phyloP scores from a whole-genome alignment of 1,140 invertebrate genomes.

The Lepidostoma basale region DNA sequence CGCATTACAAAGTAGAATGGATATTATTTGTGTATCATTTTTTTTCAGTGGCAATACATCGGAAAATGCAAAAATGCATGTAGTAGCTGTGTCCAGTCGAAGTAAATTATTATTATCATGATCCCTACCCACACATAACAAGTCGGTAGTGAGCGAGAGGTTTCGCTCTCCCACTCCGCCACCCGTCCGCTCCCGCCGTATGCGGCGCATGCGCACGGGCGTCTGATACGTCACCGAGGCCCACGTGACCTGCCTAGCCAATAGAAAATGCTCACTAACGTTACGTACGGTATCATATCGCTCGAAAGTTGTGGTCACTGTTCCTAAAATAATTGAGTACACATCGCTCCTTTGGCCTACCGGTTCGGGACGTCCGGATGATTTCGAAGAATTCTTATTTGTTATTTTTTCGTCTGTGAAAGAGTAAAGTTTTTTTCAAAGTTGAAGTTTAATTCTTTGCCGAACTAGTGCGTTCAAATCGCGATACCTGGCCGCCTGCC shows the following conservation, averaged over 20 bases:
- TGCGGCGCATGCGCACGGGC: constrained; percentile 19
- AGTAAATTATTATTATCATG: neutral
- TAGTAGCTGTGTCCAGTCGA: neutral
- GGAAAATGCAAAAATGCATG: too few relatives aligned
- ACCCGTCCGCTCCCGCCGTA: constrained; percentile 4
- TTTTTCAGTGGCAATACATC: too few relatives aligned
- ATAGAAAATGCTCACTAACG: constrained; percentile 12
- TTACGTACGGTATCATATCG: constrained; percentile 38
- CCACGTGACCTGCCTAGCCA: constrained; percentile 31
- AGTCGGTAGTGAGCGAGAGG: neutral
- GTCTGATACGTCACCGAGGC: constrained; percentile 27
- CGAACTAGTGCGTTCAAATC: constrained; percentile 48
- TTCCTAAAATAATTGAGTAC: constrained; percentile 43
- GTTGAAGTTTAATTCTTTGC: constrained; percentile 48
- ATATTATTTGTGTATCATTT: too few relatives aligned
- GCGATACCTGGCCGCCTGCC: constrained; percentile 55
- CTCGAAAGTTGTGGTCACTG: constrained; percentile 41
- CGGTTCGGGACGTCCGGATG: constrained; percentile 34
- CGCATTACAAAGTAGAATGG: too few relatives aligned
- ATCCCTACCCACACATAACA: neutral
- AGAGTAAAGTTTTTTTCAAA: constrained; percentile 30
- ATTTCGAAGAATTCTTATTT: constrained; percentile 19
- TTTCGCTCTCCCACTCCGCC: too few relatives aligned
- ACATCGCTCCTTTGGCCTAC: constrained; percentile 34
- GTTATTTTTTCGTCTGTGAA: constrained; percentile 13